Conservation (phyloP, 2,797 vertebrate genomes). For the Phyllotis vaccarum region DNA sequence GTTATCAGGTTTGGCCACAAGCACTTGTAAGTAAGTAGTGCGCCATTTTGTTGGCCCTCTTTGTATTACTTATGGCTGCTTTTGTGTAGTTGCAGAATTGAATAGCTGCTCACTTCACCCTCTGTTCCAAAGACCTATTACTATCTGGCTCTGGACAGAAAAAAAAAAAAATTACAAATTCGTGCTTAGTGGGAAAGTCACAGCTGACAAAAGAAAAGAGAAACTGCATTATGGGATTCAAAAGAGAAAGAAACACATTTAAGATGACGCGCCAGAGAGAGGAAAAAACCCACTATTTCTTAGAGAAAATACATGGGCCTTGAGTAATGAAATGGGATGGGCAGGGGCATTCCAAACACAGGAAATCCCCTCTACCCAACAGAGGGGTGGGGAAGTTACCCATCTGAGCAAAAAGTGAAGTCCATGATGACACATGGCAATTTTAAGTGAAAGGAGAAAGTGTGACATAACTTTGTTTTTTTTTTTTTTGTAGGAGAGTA, state of each 20-base stretch:
- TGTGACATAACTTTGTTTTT: conserved; percentile 30
- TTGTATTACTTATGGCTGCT: not conserved
- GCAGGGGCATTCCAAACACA: not conserved
- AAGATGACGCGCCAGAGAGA: not conserved
- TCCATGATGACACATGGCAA: not conserved
- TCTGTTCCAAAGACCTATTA: conserved; percentile 28
- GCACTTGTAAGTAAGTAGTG: not conserved
- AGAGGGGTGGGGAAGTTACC: not conserved
- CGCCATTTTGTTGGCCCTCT: not conserved
- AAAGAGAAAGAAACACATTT: not conserved
- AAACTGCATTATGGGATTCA: not conserved
- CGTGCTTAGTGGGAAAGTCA: not conserved
- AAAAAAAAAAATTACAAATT: conserved; percentile 27
- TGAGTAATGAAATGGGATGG: not conserved
- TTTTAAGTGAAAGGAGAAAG: conserved; percentile 55
- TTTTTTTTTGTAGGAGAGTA: not conserved
- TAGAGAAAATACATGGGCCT: conserved; percentile 36
- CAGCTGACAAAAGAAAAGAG: conserved; percentile 56
- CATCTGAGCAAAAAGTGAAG: conserved; percentile 2
- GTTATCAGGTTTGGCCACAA: not conserved
- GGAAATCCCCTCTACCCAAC: not conserved
- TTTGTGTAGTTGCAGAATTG: conserved; percentile 30
- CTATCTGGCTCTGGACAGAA: conserved; percentile 32
- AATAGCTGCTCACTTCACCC: not conserved
- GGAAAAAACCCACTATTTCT: conserved; percentile 60